Evolutionary conservation across 2,888 invertebrate species (phyloP).

Genomic region (Pyrochroa serraticornis): DNA sequence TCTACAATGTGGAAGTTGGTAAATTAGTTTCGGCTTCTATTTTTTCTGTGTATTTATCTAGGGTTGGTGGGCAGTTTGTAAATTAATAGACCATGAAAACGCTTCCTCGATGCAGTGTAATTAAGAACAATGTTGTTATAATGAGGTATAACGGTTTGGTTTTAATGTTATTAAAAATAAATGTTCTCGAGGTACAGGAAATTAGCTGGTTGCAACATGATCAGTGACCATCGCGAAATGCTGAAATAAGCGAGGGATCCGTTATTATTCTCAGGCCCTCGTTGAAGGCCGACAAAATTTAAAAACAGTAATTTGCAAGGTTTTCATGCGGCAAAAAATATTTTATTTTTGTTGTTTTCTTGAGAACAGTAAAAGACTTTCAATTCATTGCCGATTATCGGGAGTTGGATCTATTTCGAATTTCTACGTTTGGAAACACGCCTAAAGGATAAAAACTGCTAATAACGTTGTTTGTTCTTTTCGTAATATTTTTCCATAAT

Average conservation of each 20-base stretch:
- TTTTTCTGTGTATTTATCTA: background rate
- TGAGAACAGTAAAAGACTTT: too few species aligned
- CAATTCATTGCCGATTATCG: too few species aligned
- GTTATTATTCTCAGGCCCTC: too few species aligned
- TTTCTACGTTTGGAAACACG: too few species aligned
- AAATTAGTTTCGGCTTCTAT: too few species aligned
- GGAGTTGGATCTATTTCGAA: too few species aligned
- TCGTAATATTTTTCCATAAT: too few species aligned
- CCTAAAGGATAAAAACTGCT: too few species aligned
- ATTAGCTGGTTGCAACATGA: background rate
- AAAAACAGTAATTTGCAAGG: background rate
- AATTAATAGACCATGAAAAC: constrained; percentile 44
- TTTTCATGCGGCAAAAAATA: constrained; percentile 1
- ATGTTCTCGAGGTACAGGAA: background rate
- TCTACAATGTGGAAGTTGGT: too few species aligned
- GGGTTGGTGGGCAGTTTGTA: constrained; percentile 32
- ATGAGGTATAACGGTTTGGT: constrained; percentile 9
- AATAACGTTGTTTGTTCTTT: too few species aligned
- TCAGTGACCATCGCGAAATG: background rate
- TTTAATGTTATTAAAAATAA: background rate
- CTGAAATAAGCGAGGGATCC: too few species aligned
- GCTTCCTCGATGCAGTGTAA: constrained; percentile 21
- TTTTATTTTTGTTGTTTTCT: background rate
- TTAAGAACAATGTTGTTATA: constrained; percentile 9
- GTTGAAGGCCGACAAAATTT: background rate